Conservation (phyloP, 2,797 vertebrate genomes). For the Rhinatrema bivittatum region DNA sequence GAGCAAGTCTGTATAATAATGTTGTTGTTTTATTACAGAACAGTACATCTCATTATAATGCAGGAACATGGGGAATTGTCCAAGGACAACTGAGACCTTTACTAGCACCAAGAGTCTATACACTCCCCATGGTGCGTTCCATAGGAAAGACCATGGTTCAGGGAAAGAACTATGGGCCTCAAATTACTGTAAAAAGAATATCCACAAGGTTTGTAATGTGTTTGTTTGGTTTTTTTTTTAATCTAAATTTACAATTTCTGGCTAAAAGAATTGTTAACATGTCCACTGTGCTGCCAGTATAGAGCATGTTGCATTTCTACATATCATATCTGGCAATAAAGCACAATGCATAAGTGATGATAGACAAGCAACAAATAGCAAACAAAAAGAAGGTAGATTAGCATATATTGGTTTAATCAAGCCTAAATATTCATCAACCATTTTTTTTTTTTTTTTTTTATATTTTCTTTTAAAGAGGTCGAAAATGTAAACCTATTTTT, state of each 20-base stretch:
- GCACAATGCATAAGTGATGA: too few relatives aligned
- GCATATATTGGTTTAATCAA: too few relatives aligned
- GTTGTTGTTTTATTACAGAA: slow-evolving; percentile 47
- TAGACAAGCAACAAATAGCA: too few relatives aligned
- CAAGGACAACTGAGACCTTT: slow-evolving; percentile 69
- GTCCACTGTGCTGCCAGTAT: too few relatives aligned
- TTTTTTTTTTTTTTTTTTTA: too few relatives aligned
- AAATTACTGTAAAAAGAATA: slow-evolving; percentile 76
- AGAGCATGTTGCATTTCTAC: too few relatives aligned
- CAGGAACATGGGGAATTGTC: slow-evolving; percentile 72
- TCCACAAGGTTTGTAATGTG: slow-evolving; percentile 62
- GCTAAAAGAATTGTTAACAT: too few relatives aligned
- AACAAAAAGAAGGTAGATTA: too few relatives aligned
- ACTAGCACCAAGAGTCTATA: slow-evolving; percentile 68
- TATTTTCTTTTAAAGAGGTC: slow-evolving; percentile 46
- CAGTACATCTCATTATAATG: slow-evolving; percentile 71
- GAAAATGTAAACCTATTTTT: slow-evolving; percentile 77
- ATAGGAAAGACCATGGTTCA: slow-evolving; percentile 82
- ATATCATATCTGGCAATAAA: too few relatives aligned
- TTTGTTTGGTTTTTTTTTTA: neutral
- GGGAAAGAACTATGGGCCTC: slow-evolving; percentile 75
- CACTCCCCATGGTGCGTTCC: slow-evolving; percentile 74
- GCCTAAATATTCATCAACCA: too few relatives aligned
- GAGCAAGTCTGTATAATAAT: accelerated
- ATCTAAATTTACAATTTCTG: too few relatives aligned